Base-by-base conservation (phyloP, 2,797 vertebrate genomes). In the Halcyon smyrnensis region DNA sequence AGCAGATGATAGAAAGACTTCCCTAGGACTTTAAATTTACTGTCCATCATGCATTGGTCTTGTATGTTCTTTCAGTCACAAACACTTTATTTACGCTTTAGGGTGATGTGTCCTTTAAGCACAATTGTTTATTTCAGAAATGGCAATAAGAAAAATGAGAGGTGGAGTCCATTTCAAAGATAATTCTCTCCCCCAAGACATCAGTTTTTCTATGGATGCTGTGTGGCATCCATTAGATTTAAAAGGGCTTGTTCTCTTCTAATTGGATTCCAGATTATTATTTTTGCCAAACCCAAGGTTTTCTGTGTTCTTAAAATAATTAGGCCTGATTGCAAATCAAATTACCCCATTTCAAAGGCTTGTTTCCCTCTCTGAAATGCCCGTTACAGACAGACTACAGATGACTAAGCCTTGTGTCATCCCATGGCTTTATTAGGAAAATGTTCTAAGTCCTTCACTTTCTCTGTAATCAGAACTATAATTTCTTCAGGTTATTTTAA, bases 401-500 rank as follows among this genome's bases (percentile, higher is more conserved):
- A 98, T 98, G 98, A 98, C 97, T 97, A 98, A 97, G 95, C 93
- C 96, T 91, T 97, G 95, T 97, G 96, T 98, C 97, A 98, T 96
- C 96, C 56, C 54, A 8, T 97, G 97, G 97, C 97, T 98, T 98
- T 98, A 98, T 98, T 98, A 98, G 97, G 97, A 98, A 96, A 98
- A 97, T 97, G 97, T 97, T 98, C 97, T 96, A 98, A 98, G 97
- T 98, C 97, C 97, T 98, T 97, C 96, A 98, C 97, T 98, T 98
- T 98, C 97, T 95, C 95, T 97, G 97, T 97, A 98, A 98, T 98
- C 97, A 98, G 97, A 97, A 98, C 97, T 98, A 96, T 99, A 99
- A 99, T 98, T 98, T 99, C 98, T 98, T 91, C 86, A 98, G 98
- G 98, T 99, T 99, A 99, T 99, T 99, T 99, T 99, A 99, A 98